phyloP scores from a whole-genome alignment of 1,140 invertebrate species.

The Drosophila bipectinata region DNA sequence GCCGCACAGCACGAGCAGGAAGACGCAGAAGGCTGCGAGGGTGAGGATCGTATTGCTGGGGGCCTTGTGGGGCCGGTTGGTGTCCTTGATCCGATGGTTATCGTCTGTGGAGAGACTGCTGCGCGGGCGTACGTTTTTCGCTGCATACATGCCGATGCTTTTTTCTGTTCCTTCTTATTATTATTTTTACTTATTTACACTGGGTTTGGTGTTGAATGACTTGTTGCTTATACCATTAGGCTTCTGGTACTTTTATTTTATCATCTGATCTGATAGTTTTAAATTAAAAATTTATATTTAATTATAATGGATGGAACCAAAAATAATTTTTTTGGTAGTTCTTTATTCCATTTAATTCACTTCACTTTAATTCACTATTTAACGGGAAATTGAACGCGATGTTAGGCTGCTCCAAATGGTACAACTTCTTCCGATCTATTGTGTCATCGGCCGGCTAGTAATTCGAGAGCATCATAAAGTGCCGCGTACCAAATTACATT shows the following conservation, averaged over 20 bases:
- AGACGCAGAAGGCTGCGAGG: conserved; percentile 84
- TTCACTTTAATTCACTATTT: conserved; percentile 4
- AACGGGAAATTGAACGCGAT: conserved; percentile 31
- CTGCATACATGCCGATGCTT: conserved; percentile 62
- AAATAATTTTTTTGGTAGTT: neutral
- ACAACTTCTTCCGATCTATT: conserved; percentile 38
- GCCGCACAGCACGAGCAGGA: conserved; percentile 84
- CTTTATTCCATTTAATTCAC: neutral
- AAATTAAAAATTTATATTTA: neutral
- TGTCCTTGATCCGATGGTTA: conserved; percentile 79
- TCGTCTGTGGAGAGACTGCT: conserved; percentile 82
- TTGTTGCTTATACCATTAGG: neutral
- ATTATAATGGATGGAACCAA: neutral
- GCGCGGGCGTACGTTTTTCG: conserved; percentile 78
- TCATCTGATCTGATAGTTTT: neutral
- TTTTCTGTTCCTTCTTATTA: conserved; percentile 5
- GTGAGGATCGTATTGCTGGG: conserved; percentile 76
- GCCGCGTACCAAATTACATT: conserved; percentile 59
- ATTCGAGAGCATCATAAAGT: conserved; percentile 50
- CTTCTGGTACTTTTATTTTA: neutral
- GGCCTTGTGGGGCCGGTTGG: conserved; percentile 61
- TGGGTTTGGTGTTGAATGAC: conserved; percentile 13
- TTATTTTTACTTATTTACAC: conserved; percentile 35
- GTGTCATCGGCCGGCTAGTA: conserved; percentile 52
- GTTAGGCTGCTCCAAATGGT: conserved; percentile 14